Evolutionary conservation across 2,797 vertebrate species (phyloP).

Genomic region (Pipistrellus nathusii): DNA sequence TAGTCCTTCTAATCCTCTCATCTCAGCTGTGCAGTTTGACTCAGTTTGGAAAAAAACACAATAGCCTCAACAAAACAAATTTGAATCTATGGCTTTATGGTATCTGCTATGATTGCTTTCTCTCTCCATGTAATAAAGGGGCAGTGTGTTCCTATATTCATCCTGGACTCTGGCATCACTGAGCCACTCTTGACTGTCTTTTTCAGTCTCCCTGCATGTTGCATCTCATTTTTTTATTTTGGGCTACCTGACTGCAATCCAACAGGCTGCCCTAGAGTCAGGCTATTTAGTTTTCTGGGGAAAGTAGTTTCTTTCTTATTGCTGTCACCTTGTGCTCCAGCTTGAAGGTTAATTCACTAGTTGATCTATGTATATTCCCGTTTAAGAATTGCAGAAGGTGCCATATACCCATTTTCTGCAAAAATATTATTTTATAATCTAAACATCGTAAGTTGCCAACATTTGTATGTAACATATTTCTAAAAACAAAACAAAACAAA

Average conservation of each 20-base stretch:
- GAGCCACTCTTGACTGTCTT: neutral
- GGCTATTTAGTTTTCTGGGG: slow-evolving; percentile 37
- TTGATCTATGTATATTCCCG: neutral
- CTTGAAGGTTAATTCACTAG: slow-evolving; percentile 11
- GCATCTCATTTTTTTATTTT: slow-evolving; percentile 68
- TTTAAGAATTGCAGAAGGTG: neutral
- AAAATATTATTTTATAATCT: neutral
- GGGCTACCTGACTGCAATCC: slow-evolving; percentile 45
- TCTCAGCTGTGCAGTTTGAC: slow-evolving; percentile 36
- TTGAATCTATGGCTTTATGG: slow-evolving; percentile 62
- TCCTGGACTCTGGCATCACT: neutral
- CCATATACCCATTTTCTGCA: neutral
- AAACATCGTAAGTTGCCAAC: slow-evolving; percentile 3
- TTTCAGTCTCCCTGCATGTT: slow-evolving; percentile 31
- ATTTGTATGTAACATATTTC: slow-evolving; percentile 7
- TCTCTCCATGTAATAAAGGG: slow-evolving; percentile 66
- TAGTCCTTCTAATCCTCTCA: neutral
- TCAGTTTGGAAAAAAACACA: slow-evolving; percentile 57
- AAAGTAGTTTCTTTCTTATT: slow-evolving; percentile 53
- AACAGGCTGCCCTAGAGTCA: slow-evolving; percentile 51
- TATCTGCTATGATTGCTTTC: slow-evolving; percentile 68
- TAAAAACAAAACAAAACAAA: neutral
- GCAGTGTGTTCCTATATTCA: slow-evolving; percentile 30
- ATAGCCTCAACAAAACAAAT: slow-evolving; percentile 65
- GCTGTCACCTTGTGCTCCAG: neutral